Conservation (phyloP, 2,797 vertebrate species). For the Chlorospingus flavigularis region DNA sequence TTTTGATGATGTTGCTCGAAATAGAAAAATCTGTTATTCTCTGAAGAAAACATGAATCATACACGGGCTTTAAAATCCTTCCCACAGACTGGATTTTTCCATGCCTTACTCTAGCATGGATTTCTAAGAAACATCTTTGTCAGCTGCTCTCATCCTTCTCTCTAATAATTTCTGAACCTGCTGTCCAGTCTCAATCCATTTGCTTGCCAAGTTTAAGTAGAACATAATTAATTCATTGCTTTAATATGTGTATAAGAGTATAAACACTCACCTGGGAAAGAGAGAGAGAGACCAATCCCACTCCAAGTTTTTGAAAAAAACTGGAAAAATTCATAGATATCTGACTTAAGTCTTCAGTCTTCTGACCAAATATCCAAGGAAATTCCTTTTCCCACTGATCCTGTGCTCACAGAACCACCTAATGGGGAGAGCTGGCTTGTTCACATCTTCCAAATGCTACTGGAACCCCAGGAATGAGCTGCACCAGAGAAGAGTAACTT, state of each 20-base stretch:
- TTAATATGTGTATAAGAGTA: neutral
- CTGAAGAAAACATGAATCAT: conserved; percentile 42
- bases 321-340: neutral
- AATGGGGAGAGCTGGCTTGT: neutral
- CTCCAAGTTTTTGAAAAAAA: neutral
- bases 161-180: neutral
- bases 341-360: neutral
- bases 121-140: conserved; percentile 33
- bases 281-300: neutral
- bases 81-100: conserved; percentile 38
- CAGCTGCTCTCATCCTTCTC: neutral
- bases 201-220: neutral
- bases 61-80: neutral
- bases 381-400: neutral
- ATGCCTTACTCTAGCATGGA: neutral
- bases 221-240: neutral
- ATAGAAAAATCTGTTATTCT: conserved; percentile 41
- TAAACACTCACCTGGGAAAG: neutral
- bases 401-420: neutral
- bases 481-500: neutral
- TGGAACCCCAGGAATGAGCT: neutral
- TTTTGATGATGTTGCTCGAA: conserved; percentile 22
- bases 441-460: neutral
- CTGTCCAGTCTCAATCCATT: neutral
- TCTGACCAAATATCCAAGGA: neutral